phyloP scores from a whole-genome alignment of 2,113 vertebrate species.

The Triplophysa tibetana region DNA sequence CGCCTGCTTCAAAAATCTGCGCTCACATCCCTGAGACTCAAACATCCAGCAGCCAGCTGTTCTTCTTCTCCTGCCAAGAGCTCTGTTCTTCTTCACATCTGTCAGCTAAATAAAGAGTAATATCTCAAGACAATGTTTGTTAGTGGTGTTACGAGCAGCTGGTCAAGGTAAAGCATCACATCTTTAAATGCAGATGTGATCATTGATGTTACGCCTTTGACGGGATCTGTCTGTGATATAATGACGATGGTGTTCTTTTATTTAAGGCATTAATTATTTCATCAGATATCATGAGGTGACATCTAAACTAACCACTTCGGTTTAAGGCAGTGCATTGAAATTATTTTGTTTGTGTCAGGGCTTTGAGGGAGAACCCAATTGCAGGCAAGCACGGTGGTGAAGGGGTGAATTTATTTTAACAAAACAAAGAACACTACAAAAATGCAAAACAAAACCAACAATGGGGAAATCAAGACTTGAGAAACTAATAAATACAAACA shows the following conservation, averaged over 20 bases:
- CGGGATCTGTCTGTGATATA: not conserved
- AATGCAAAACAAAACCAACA: too few species aligned
- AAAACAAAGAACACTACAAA: too few species aligned
- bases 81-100: slow-evolving; percentile 27
- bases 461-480: too few species aligned
- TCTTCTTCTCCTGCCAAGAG: not conserved
- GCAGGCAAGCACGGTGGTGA: too few species aligned
- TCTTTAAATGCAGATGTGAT: not conserved
- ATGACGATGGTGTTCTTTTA: not conserved
- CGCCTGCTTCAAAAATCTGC: not conserved
- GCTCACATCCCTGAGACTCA: not conserved
- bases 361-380: too few species aligned
- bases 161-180: not conserved
- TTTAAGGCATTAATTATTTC: too few species aligned
- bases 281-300: too few species aligned
- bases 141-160: slow-evolving; percentile 16
- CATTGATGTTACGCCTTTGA: slow-evolving; percentile 11
- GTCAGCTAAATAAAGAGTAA: slow-evolving; percentile 21
- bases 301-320: too few species aligned
- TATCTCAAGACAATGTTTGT: slow-evolving; percentile 30
- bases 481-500: too few species aligned
- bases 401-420: too few species aligned
- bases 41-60: slow-evolving; percentile 22
- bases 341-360: too few species aligned
- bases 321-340: too few species aligned